These are phyloP conservation scores for Bubo scandiacus DNA, from an alignment of 2,113 vertebrate genomes.

Conservation along the genomic window DNA sequence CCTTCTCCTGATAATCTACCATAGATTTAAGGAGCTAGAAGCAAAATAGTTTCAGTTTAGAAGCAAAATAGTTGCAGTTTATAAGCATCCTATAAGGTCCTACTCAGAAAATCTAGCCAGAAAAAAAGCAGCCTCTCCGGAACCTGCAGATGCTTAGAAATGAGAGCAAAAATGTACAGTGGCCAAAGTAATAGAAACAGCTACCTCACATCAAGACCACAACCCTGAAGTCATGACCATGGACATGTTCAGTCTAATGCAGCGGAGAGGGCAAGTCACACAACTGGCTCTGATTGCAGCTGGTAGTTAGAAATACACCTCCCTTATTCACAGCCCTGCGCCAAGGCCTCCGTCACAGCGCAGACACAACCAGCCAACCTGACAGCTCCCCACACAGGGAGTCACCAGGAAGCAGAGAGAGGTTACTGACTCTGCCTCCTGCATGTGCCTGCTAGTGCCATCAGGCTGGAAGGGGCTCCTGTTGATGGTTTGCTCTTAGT, in stretches of 20 bases:
- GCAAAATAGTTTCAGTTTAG: not conserved
- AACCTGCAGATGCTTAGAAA: not conserved
- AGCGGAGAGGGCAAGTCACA: not conserved
- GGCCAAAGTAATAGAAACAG: not conserved
- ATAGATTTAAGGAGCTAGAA: not conserved
- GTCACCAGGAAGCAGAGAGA: not conserved
- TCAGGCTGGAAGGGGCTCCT: not conserved
- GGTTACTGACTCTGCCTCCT: accelerated
- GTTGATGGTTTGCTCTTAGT: not conserved
- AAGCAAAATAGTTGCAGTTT: not conserved
- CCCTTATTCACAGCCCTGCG: not conserved
- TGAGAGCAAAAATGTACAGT: not conserved
- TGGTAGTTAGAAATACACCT: not conserved
- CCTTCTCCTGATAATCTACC: not conserved
- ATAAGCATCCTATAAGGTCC: not conserved
- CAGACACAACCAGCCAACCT: not conserved
- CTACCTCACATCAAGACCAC: not conserved
- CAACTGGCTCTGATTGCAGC: not conserved
- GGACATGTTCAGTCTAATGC: accelerated
- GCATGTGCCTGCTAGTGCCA: not conserved
- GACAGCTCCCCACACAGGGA: accelerated
- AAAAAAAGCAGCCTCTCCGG: not conserved
- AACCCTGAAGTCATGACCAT: accelerated
- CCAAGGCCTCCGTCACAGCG: not conserved
- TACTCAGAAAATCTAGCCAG: not conserved